Base-by-base conservation (phyloP, 2,113 vertebrate species). In the Elachura formosa region DNA sequence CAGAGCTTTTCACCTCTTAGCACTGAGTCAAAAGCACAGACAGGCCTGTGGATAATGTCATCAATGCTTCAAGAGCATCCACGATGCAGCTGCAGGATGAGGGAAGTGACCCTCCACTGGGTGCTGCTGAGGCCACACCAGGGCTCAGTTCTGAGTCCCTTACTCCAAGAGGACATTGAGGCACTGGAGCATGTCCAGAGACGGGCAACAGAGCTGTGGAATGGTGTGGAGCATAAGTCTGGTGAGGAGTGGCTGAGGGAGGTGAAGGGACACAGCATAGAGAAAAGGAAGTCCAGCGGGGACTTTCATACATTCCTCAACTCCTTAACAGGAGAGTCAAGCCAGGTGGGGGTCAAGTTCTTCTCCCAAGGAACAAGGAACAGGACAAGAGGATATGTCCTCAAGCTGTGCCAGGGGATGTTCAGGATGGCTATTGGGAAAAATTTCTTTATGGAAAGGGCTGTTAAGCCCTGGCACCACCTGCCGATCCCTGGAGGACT, bases 1-100 rank as follows among this genome's bases (percentile, higher is more conserved):
- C 2, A 4, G 5, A 34, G 72, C 48, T 82, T 59, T 49, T 1
- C n/a, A 2, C 72, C 75, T 78, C 72, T 15, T 5, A 21, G 52
- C 6, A 12, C 18, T 1, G 59, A 63, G 31, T 43, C 20, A 29
- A 19, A 56, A n/a, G 46, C 85, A 23, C 18, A 15, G 49, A 19
- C 14, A 10, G 69, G 29, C 8, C 43, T 0, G 3, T 0, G 58
- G 88, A 11, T 8, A 51, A 63, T 2, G 45, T 36, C 68, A 40
- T n/a, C 12, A 0, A 0, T 41, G 78, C n/a, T 55, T 28, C 46
- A 48, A 16, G 6, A 18, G 71, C 69, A 68, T 19, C n/a, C 69
- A 17, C 3, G 26, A 51, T 8, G 28, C 14, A 45, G 34, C 55
- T 62, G 63, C 48, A 68, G 49, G 21, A 76, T 0, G 1, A 83